Evolutionary conservation across 2,113 vertebrate genomes (phyloP).

Genomic region (Heterotis niloticus): DNA sequence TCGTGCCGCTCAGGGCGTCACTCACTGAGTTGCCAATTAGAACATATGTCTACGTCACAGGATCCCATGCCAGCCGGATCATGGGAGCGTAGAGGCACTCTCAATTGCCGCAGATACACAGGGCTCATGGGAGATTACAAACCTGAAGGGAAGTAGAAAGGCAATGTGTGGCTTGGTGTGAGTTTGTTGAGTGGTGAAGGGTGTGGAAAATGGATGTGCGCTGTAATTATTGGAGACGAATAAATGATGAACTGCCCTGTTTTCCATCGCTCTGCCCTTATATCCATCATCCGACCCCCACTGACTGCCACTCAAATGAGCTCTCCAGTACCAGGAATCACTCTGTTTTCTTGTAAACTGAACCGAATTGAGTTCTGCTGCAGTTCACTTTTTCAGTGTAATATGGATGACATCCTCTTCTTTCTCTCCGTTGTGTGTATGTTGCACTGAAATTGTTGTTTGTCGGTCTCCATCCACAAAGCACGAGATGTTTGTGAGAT

Average conservation of each 20-base stretch:
- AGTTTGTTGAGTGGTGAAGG: no score
- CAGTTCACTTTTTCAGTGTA: constrained; percentile 63
- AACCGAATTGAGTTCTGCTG: constrained; percentile 62
- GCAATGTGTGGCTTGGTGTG: no score
- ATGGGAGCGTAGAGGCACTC: neutral
- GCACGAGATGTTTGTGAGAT: no score
- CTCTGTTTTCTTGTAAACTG: constrained; percentile 55
- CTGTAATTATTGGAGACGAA: no score
- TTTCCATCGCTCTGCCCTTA: no score
- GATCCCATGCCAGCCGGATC: neutral
- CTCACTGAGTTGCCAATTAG: neutral
- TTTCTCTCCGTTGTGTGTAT: constrained; percentile 49
- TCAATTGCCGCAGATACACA: neutral
- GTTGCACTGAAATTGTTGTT: neutral
- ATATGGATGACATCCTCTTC: constrained; percentile 62
- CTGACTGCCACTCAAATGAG: constrained; percentile 45
- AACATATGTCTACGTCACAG: neutral
- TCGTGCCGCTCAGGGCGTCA: neutral
- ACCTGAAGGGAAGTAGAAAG: no score
- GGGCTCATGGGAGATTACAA: no score
- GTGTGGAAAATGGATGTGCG: no score
- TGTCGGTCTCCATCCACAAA: neutral
- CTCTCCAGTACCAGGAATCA: constrained; percentile 32
- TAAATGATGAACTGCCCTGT: neutral
- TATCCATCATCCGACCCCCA: no score